phyloP scores from a whole-genome alignment of 1,140 invertebrate species.

The Neotoxoptera formosana region DNA sequence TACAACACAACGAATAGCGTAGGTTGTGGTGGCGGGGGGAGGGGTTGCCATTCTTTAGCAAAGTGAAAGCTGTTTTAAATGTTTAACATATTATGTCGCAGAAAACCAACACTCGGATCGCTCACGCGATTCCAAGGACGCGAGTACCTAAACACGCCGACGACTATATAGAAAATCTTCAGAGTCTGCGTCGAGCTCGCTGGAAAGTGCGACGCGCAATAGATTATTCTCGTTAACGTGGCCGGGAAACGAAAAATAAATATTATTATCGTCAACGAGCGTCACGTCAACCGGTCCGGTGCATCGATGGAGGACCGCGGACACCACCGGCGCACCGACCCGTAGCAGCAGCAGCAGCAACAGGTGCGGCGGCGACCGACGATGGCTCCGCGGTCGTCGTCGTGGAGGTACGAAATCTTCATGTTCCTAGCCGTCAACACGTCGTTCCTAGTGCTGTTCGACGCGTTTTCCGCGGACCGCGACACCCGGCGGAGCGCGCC shows the following conservation, averaged over 20 bases:
- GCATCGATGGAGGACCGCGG: not conserved
- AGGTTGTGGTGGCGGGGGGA: not conserved
- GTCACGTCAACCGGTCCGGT: too few species aligned
- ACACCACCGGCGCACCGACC: not conserved
- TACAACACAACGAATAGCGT: not conserved
- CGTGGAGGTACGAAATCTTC: not conserved
- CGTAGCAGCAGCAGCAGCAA: too few species aligned
- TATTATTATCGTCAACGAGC: not conserved
- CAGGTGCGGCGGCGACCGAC: not conserved
- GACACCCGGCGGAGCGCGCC: not conserved
- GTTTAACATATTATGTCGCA: not conserved
- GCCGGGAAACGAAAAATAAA: not conserved
- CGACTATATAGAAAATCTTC: not conserved
- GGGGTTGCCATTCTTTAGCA: not conserved
- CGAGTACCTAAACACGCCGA: not conserved
- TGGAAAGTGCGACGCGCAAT: not conserved
- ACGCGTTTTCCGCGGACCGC: not conserved
- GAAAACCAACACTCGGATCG: not conserved
- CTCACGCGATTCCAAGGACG: not conserved
- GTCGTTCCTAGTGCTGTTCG: not conserved
- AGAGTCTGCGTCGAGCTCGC: not conserved
- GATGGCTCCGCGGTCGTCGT: too few species aligned
- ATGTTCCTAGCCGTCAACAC: not conserved
- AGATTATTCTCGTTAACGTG: not conserved
- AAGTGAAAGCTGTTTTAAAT: constrained; percentile 31